Evolutionary conservation across 2,797 vertebrate species (phyloP).

Genomic region (Macropus fuliginosus): DNA sequence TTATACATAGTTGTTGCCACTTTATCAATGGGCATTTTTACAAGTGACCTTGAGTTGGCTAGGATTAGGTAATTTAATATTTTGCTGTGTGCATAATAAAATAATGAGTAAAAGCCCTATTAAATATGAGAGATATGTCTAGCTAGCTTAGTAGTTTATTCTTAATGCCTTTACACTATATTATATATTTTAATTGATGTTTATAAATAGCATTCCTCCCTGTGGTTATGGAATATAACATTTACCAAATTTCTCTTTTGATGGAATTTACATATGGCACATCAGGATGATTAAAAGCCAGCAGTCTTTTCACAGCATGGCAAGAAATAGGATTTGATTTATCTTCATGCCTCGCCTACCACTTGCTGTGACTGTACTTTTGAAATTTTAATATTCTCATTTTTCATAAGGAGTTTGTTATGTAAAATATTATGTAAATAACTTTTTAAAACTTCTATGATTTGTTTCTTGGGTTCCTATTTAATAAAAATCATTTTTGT

Average conservation of each 20-base stretch:
- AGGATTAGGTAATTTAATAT: conserved; percentile 41
- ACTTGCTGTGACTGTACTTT: conserved; percentile 86
- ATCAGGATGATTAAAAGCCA: conserved; percentile 88
- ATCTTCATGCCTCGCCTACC: conserved; percentile 84
- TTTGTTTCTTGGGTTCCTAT: conserved; percentile 77
- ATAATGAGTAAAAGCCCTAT: conserved; percentile 42
- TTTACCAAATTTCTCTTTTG: conserved; percentile 86
- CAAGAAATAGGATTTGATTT: conserved; percentile 88
- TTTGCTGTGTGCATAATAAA: conserved; percentile 58
- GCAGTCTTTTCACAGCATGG: conserved; percentile 86
- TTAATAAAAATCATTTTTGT: conserved; percentile 55
- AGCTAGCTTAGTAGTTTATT: conserved; percentile 79
- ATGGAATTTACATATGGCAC: conserved; percentile 88
- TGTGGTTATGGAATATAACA: conserved; percentile 84
- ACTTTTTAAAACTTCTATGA: conserved; percentile 70
- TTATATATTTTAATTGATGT: conserved; percentile 85
- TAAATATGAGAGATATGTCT: conserved; percentile 64
- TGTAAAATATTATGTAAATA: conserved; percentile 86
- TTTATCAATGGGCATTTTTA: conserved; percentile 9
- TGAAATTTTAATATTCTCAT: conserved; percentile 87
- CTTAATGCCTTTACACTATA: conserved; percentile 80
- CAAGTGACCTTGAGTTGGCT: conserved; percentile 67
- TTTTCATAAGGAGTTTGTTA: conserved; percentile 84
- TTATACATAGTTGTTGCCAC: neutral
- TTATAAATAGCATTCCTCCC: conserved; percentile 85